Evolutionary conservation across 2,888 invertebrate species (phyloP).

Genomic region (Drosophila barbarae): DNA sequence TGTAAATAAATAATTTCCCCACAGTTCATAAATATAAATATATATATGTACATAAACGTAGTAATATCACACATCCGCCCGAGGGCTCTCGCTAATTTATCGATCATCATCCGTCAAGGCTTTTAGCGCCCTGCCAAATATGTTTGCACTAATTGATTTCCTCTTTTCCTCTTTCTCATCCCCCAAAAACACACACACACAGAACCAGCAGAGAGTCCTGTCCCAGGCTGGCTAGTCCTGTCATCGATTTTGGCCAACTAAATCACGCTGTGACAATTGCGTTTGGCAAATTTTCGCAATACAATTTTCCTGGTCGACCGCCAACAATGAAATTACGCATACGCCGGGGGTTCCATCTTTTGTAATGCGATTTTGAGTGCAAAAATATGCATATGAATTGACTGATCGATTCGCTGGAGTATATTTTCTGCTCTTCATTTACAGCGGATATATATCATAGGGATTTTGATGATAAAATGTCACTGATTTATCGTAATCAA

Average conservation of each 20-base stretch:
- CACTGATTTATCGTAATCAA: neutral
- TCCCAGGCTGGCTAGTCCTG: neutral
- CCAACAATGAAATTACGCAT: constrained; percentile 58
- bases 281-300: constrained; percentile 58
- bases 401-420: constrained; percentile 27
- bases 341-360: constrained; percentile 39
- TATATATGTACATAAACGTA: neutral
- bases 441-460: neutral
- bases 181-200: neutral
- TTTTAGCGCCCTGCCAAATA: constrained; percentile 50
- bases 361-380: constrained; percentile 24
- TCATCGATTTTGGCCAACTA: constrained; percentile 27
- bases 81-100: constrained; percentile 44
- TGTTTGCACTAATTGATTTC: constrained; percentile 64
- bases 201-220: neutral
- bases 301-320: constrained; percentile 36
- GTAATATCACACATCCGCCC: constrained; percentile 12
- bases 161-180: constrained; percentile 42
- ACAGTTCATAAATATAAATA: constrained; percentile 30
- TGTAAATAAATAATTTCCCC: constrained; percentile 41
- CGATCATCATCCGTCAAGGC: constrained; percentile 57
- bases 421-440: neutral
- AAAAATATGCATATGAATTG: constrained; percentile 27
- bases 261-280: constrained; percentile 54
- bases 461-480: neutral